A percentile compares a stretch with the other conserved stretches of the same genome.
Evolutionary conservation across 1,140 invertebrate genomes (phyloP).

Genomic region (Microplitis mediator): DNA sequence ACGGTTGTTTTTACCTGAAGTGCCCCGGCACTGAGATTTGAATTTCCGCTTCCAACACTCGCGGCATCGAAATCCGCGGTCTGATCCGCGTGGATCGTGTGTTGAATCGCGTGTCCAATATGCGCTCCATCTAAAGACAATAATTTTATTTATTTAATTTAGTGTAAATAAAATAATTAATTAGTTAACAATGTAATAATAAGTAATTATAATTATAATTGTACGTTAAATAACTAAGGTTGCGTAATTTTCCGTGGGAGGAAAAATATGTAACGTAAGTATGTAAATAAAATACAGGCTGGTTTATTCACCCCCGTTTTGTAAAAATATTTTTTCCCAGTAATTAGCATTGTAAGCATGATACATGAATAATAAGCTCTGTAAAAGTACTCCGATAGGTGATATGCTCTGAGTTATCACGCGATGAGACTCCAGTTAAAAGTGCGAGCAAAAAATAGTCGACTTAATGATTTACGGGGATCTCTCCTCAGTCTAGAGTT

Average conservation of each 20-base stretch:
- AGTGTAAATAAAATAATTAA: background rate
- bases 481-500: background rate
- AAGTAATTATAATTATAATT: background rate
- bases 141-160: background rate
- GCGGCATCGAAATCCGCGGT: constrained; percentile 48
- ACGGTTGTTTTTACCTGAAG: constrained; percentile 46
- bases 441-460: background rate
- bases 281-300: background rate
- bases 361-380: background rate
- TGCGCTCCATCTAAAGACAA: constrained; percentile 46
- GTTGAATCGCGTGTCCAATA: constrained; percentile 39
- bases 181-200: no score
- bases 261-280: background rate
- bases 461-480: background rate
- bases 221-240: background rate
- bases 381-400: background rate
- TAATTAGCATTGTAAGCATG: background rate
- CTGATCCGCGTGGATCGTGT: constrained; percentile 42
- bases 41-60: constrained; percentile 55
- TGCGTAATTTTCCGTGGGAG: background rate
- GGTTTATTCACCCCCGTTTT: background rate
- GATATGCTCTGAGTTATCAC: background rate
- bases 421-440: background rate
- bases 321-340: background rate
- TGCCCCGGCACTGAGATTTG: constrained; percentile 54